phyloP scores from a whole-genome alignment of 1,140 invertebrate genomes.

The Neocloeon triangulifer region DNA sequence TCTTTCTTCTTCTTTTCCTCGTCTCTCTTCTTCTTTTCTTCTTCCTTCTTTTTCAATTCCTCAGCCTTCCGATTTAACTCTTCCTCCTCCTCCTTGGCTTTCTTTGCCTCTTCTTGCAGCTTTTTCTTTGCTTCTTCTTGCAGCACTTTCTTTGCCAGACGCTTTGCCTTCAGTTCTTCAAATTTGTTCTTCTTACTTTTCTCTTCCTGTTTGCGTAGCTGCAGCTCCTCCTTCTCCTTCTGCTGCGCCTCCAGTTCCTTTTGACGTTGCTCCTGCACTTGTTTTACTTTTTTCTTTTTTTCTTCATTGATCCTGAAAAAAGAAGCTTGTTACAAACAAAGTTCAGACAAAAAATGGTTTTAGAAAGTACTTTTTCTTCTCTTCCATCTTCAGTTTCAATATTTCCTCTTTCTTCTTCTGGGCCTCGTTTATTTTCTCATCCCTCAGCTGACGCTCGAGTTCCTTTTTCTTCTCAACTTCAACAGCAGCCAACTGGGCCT shows the following conservation, averaged over 20 bases:
- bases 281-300: constrained; percentile 4
- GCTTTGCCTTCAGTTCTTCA: too few species aligned
- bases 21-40: constrained; percentile 1
- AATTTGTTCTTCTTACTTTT: too few species aligned
- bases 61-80: too few species aligned
- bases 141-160: too few species aligned
- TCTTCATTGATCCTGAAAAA: constrained; percentile 5
- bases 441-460: not conserved
- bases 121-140: constrained; percentile 6
- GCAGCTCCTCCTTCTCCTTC: not conserved
- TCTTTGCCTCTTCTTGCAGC: constrained; percentile 4
- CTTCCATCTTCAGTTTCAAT: constrained; percentile 2
- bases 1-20: constrained; percentile 6
- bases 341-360: not conserved
- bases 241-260: constrained; percentile 2
- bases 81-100: constrained; percentile 6
- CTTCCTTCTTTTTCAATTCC: constrained; percentile 7
- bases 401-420: constrained; percentile 5
- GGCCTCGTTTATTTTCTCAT: constrained; percentile 4
- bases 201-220: too few species aligned
- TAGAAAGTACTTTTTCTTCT: not conserved
- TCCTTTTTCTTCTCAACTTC: constrained; percentile 6
- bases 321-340: not conserved
- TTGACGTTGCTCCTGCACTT: constrained; percentile 2
- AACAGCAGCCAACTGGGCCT: too few species aligned